Evolutionary conservation across 2,113 vertebrate genomes (phyloP), one percentile per base, ranked within the genome.

Genomic region (Tinamus guttatus): DNA sequence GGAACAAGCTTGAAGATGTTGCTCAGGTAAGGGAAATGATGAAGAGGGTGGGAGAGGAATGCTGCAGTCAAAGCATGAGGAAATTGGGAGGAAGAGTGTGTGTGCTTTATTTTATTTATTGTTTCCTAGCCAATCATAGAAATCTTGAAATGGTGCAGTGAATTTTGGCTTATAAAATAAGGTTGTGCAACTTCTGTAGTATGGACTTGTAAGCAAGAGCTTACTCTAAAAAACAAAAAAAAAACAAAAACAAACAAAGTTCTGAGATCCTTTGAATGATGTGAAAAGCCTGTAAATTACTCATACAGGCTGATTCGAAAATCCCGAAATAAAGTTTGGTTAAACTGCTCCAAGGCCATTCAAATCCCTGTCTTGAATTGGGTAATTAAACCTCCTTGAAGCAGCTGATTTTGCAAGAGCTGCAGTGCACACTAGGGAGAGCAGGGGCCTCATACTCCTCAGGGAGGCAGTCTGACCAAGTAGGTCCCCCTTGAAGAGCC

Each of bases 1-100:
- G 99, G 99, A 99, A 98, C 98, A 99, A 99, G 97, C 99, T 99
- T 83, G 99, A 99, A 97, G 99, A 99, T 64, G 99, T 99, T 97
- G 99, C 99, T 81, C 99, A 99, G 99, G 99, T 99, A 96, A 97
- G 81, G 51, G 32, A 74, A 54, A 76, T 40, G 40, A 10, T 14
- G 36, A 0, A 0, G 3, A 19, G 51, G 45, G 4, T 68, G 52
- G 28, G 36, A 30, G 47, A 4, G 45, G 60, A 74, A 56, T 17
- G 4, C 40, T 80, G 38, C 28, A 49, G 13, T 36, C 9, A 63
- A 71, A 87, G 58, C 0, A 13, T 18, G 63, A 90, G 18, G 34
- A 64, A 81, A 76, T 5, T 52, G 51, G 25, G 51, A 52, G 13
- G 54, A 56, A 18, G 54, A 24, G 40, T 14, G 54, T 30, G 54